phyloP scores from a whole-genome alignment of 2,888 invertebrate genomes.

The Meloe dianella region DNA sequence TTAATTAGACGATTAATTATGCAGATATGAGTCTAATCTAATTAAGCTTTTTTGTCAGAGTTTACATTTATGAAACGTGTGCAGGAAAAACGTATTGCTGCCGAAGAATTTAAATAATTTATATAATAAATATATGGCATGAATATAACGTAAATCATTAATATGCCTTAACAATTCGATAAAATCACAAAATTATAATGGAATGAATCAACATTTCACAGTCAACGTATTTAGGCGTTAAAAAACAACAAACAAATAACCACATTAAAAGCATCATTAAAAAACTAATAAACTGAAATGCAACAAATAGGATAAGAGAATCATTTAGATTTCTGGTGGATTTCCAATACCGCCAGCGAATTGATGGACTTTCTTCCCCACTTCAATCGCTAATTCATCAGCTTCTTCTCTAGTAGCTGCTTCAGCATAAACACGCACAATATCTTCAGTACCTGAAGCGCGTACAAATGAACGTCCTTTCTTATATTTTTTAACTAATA shows the following conservation, averaged over 20 bases:
- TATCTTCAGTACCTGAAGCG: conserved; percentile 97
- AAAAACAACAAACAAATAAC: background rate
- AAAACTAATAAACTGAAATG: conserved; percentile 16
- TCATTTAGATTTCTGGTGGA: conserved; percentile 59
- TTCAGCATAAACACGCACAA: conserved; percentile 96
- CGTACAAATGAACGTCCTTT: conserved; percentile 88
- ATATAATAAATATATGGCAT: background rate
- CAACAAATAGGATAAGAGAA: conserved; percentile 15
- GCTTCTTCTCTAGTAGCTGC: conserved; percentile 74
- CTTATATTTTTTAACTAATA: conserved; percentile 70
- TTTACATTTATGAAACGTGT: background rate
- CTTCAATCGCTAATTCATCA: conserved; percentile 71
- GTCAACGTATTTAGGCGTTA: background rate
- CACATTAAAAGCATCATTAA: background rate
- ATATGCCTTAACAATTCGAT: background rate
- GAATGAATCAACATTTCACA: conserved; percentile 5
- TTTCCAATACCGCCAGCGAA: conserved; percentile 81
- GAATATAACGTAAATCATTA: background rate
- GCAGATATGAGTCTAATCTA: background rate
- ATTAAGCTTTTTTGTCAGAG: background rate
- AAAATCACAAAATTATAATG: conserved; percentile 1
- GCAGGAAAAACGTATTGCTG: background rate
- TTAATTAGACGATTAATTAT: background rate
- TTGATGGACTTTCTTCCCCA: conserved; percentile 76
- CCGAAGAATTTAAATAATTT: conserved; percentile 1